Percentiles rank a stretch among this genome's conserved stretches.
These are phyloP conservation scores for Ochropleura leucogaster DNA, from an alignment of 2,888 invertebrate species.

Conservation along the genomic window DNA sequence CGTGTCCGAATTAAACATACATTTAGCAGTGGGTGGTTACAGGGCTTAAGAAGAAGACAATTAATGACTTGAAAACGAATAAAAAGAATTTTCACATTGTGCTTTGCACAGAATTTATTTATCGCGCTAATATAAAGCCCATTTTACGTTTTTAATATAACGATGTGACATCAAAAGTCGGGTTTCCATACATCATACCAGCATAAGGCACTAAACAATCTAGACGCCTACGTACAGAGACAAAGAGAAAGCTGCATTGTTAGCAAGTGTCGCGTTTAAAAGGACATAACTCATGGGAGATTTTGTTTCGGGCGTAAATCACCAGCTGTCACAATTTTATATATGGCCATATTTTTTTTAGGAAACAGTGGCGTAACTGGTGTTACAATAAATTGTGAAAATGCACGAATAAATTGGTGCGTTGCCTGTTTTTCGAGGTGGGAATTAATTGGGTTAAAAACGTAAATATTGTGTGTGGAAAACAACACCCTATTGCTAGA, in stretches of 20 bases:
- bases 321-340: slow-evolving; percentile 76
- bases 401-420: slow-evolving; percentile 58
- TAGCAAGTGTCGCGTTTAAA: slow-evolving; percentile 82
- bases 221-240: slow-evolving; percentile 70
- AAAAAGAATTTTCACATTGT: slow-evolving; percentile 14
- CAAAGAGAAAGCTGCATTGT: slow-evolving; percentile 83
- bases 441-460: slow-evolving; percentile 50
- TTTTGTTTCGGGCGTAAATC: slow-evolving; percentile 82
- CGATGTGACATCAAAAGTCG: slow-evolving; percentile 45
- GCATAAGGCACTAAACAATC: slow-evolving; percentile 65
- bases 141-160: slow-evolving; percentile 41
- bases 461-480: slow-evolving; percentile 25
- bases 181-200: slow-evolving; percentile 60
- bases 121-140: slow-evolving; percentile 34
- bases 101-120: slow-evolving; percentile 36
- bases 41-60: slow-evolving; percentile 15
- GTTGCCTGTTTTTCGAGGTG: slow-evolving; percentile 31
- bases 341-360: slow-evolving; percentile 71
- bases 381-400: slow-evolving; percentile 64
- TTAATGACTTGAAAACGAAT: slow-evolving; percentile 23
- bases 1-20: slow-evolving; percentile 22
- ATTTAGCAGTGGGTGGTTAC: slow-evolving; percentile 27
- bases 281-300: slow-evolving; percentile 83
- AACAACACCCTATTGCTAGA: slow-evolving; percentile 10
- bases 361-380: slow-evolving; percentile 57